Base-by-base conservation (phyloP, 2,113 vertebrate species). In the Caracal caracal region DNA sequence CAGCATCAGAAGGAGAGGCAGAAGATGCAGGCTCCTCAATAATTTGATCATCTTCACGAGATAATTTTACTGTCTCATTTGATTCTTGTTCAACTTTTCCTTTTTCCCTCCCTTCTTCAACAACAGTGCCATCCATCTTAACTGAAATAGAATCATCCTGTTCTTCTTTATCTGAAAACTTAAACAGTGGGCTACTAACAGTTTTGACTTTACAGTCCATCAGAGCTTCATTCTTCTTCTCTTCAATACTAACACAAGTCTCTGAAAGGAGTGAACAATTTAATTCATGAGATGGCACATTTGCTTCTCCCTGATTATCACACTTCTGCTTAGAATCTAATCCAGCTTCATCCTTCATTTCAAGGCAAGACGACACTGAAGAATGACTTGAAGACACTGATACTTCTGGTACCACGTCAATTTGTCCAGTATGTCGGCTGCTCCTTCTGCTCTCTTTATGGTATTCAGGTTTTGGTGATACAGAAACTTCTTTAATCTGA, bases 401-500 rank as follows among this genome's bases (percentile, higher is more conserved):
- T 33, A 76, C 59, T 91, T 93, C 96, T 12, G 92, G 75, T 1
- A 78, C 9, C 88, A 82, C 98, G 83, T 98, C 98, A 15, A 88
- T 24, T n/a, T 98, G 98, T 26, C 94, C 98, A 28, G 33, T 96
- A 26, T 76, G 96, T 35, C 97, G 98, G 86, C 88, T 96, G 89
- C 97, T 97, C 66, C 97, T 98, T 68, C 98, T 98, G 70, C 89
- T 97, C 49, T 99, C 98, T 96, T 98, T 98, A 63, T 97, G 95
- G 13, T 97, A 97, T 15, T 99, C 99, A 0, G 0, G 30, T 97
- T 98, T 98, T 3, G 88, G 63, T 10, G 92, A 59, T 1, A 94
- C 24, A 95, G 80, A 70, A 93, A 88, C 94, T 98, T 99, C 98
- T 98, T 99, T 98, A 98, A 97, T 87, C 94, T 94, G 98, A 70